A percentile compares a stretch with the other conserved stretches of the same genome.
phyloP scores from a whole-genome alignment of 1,140 invertebrate genomes.

The Heliconius nattereri region DNA sequence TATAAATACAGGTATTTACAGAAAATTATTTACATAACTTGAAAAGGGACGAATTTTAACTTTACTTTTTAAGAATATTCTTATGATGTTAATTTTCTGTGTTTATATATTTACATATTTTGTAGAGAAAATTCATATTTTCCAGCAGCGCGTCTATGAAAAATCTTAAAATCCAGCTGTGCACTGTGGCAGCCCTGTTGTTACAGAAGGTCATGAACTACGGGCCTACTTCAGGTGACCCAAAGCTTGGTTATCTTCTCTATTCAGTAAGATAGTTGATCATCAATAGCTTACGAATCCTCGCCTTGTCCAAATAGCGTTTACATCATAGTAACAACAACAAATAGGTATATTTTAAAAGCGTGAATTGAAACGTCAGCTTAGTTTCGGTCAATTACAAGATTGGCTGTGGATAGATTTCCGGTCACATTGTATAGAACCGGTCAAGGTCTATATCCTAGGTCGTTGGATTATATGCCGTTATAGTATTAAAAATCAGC shows the following conservation, averaged over 20 bases:
- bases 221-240: too few species aligned
- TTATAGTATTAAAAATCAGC: not conserved
- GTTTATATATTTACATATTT: too few species aligned
- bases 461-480: not conserved
- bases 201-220: too few species aligned
- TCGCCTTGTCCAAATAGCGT: not conserved
- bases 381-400: not conserved
- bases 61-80: not conserved
- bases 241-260: too few species aligned
- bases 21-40: not conserved
- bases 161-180: too few species aligned
- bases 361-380: not conserved
- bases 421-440: not conserved
- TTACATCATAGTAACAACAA: not conserved
- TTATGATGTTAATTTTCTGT: not conserved
- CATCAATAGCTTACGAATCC: too few species aligned
- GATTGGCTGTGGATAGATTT: not conserved
- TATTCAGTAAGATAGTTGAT: too few species aligned
- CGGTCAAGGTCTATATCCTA: not conserved
- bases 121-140: too few species aligned
- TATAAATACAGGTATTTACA: not conserved
- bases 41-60: not conserved
- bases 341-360: not conserved
- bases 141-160: too few species aligned
- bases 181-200: too few species aligned